Percentiles rank a stretch among this genome's conserved stretches.
phyloP scores from a whole-genome alignment of 2,113 vertebrate genomes.

The Ptychochromis oligacanthus region DNA sequence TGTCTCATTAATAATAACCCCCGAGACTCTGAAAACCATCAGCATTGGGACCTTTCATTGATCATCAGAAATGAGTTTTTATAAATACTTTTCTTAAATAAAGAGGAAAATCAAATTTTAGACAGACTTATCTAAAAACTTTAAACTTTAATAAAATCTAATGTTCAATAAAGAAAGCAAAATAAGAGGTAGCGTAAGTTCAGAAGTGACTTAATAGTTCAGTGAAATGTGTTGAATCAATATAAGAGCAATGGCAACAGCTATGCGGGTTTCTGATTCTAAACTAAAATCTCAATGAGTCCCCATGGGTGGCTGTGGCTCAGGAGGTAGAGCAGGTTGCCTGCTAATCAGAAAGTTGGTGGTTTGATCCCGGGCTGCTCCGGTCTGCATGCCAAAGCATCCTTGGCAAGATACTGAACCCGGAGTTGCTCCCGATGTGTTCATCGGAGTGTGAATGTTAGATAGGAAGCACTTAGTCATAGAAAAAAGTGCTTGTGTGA shows the following conservation, averaged over 20 bases:
- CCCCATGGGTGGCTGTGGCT: no score
- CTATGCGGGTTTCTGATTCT: no score
- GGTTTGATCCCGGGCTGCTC: no score
- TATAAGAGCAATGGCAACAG: background rate
- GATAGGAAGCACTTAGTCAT: no score
- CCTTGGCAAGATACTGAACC: no score
- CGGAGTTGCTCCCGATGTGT: no score
- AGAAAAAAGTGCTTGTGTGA: no score
- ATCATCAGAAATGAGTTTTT: accelerated
- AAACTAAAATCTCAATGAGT: no score
- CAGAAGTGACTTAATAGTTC: background rate
- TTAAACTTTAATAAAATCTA: accelerated
- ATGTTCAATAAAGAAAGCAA: background rate
- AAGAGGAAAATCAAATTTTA: accelerated
- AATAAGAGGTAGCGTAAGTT: background rate
- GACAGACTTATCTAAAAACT: background rate
- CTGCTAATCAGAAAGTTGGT: no score
- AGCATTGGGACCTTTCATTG: accelerated
- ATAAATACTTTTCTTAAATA: background rate
- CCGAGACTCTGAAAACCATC: background rate
- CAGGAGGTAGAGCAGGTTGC: no score
- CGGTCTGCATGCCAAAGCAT: no score
- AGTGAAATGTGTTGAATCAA: background rate
- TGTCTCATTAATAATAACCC: background rate
- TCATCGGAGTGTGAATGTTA: no score